Percentiles rank a stretch among this genome's conserved stretches.
These are phyloP conservation scores for Neostethus bicornis DNA, from an alignment of 2,797 vertebrate species.

Conservation along the genomic window DNA sequence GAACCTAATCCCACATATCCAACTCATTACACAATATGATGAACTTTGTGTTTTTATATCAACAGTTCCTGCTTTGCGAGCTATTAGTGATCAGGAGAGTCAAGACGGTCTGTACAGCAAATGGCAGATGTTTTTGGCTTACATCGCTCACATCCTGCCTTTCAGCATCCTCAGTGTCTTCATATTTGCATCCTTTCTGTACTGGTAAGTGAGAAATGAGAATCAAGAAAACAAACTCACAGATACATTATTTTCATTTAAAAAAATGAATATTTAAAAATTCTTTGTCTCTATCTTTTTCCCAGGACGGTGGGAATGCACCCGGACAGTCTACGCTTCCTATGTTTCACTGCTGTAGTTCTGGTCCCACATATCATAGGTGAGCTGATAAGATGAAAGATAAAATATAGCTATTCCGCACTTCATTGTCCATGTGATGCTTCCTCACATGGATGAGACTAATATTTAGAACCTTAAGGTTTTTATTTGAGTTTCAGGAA, in stretches of 20 bases:
- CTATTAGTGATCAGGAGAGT: conserved; percentile 92
- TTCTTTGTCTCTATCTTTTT: not conserved
- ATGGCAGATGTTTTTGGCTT: conserved; percentile 96
- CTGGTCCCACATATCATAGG: conserved; percentile 88
- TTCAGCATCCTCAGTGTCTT: conserved; percentile 88
- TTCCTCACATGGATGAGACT: not conserved
- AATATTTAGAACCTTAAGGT: not conserved
- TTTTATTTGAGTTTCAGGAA: not conserved
- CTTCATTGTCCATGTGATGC: not conserved
- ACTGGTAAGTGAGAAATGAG: conserved; percentile 83
- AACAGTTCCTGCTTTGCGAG: conserved; percentile 88
- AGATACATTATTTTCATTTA: too few species aligned
- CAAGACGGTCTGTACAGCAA: conserved; percentile 94
- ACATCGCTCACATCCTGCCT: conserved; percentile 90
- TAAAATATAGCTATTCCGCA: not conserved
- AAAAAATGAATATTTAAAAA: too few species aligned
- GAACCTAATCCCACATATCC: not conserved
- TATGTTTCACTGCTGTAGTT: conserved; percentile 88
- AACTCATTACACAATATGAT: not conserved
- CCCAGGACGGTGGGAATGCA: conserved; percentile 88
- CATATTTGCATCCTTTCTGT: conserved; percentile 87
- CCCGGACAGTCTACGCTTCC: conserved; percentile 86
- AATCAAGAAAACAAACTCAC: not conserved
- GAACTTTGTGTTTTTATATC: not conserved
- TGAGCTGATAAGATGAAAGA: conserved; percentile 55